These are phyloP conservation scores for Eulithis testata DNA, from an alignment of 2,888 invertebrate species.

Conservation along the genomic window DNA sequence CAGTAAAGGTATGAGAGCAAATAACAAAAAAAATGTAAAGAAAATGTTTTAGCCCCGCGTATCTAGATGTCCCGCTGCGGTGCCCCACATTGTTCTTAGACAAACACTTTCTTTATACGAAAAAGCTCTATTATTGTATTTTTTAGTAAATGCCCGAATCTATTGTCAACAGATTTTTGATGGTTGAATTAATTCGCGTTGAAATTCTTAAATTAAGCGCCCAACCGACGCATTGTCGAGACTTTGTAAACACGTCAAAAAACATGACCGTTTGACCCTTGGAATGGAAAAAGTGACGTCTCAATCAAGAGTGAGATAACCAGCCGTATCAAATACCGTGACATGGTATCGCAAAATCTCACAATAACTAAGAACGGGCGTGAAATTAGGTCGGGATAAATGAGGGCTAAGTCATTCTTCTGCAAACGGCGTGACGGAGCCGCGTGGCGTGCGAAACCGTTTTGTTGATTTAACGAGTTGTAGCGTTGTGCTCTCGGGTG, in stretches of 20 bases:
- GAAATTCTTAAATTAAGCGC: constrained; percentile 60
- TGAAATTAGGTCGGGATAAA: constrained; percentile 78
- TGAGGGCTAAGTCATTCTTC: constrained; percentile 73
- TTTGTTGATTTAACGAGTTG: constrained; percentile 76
- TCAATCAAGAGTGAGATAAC: constrained; percentile 69
- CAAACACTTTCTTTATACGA: constrained; percentile 79
- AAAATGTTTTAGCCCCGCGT: constrained; percentile 70
- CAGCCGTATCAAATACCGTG: constrained; percentile 76
- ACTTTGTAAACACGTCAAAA: constrained; percentile 46
- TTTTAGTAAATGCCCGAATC: constrained; percentile 67
- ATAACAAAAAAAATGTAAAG: constrained; percentile 68
- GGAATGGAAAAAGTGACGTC: constrained; percentile 60
- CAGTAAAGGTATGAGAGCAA: constrained; percentile 70
- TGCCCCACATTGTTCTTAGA: constrained; percentile 78
- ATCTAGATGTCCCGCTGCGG: constrained; percentile 83
- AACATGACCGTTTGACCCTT: constrained; percentile 44
- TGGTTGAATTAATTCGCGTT: constrained; percentile 74
- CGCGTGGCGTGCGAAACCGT: constrained; percentile 73
- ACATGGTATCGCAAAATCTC: constrained; percentile 73
- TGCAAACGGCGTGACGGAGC: constrained; percentile 67
- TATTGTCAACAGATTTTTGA: constrained; percentile 68
- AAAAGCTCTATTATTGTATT: constrained; percentile 70
- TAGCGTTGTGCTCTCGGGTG: constrained; percentile 51
- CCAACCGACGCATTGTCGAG: constrained; percentile 49
- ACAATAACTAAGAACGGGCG: constrained; percentile 78